A percentile compares a stretch with the other conserved stretches of the same genome.
Evolutionary conservation across 2,113 vertebrate genomes (phyloP).

Genomic region (Montifringilla adamsi): DNA sequence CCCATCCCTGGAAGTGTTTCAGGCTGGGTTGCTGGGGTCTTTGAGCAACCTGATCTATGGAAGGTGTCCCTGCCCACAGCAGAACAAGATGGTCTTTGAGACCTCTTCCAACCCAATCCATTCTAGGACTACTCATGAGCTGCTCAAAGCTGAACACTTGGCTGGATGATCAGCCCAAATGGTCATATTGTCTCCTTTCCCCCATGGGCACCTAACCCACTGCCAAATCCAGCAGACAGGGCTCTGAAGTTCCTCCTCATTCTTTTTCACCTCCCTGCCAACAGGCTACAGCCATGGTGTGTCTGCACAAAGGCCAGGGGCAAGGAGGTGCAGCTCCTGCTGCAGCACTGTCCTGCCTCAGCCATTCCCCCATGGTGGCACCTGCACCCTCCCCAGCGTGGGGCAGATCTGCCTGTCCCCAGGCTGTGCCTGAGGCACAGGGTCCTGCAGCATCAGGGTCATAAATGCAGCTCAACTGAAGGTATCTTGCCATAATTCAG

Average conservation of each 20-base stretch:
- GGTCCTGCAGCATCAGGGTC: not conserved
- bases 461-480: not conserved
- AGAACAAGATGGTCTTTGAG: not conserved
- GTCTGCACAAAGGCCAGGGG: too few species aligned
- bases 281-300: rapidly evolving
- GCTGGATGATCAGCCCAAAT: not conserved
- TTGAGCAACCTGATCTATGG: not conserved
- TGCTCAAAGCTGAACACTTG: not conserved
- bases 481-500: rapidly evolving
- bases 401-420: not conserved
- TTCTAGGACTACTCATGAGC: not conserved
- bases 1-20: too few species aligned
- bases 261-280: not conserved
- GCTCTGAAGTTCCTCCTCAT: not conserved
- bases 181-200: not conserved
- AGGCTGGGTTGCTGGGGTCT: not conserved
- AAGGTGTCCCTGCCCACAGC: not conserved
- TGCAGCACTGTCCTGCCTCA: not conserved
- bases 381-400: rapidly evolving
- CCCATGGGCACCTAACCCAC: not conserved
- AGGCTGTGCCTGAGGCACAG: rapidly evolving
- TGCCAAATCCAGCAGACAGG: not conserved
- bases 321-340: not conserved
- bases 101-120: not conserved
- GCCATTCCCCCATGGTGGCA: not conserved